Evolutionary conservation across 2,888 invertebrate species (phyloP).

Genomic region (Tiliacea aurago): DNA sequence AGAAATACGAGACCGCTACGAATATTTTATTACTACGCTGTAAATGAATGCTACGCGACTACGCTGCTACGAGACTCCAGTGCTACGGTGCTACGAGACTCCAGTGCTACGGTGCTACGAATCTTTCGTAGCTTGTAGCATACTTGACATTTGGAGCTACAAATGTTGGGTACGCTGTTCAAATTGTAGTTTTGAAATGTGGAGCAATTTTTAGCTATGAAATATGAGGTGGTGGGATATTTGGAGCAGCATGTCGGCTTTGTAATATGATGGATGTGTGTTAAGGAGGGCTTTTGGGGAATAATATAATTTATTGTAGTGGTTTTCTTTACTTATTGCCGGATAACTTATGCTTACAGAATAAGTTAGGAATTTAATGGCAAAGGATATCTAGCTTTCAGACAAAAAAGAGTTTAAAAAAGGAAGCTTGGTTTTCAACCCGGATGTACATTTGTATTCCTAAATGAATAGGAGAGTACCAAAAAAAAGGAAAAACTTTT

Average conservation of each 20-base stretch:
- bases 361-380: not conserved
- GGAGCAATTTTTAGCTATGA: conserved; percentile 31
- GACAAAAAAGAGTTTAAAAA: not conserved
- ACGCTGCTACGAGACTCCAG: conserved; percentile 40
- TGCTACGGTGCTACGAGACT: conserved; percentile 28
- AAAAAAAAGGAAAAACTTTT: not conserved
- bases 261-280: conserved; percentile 33
- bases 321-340: not conserved
- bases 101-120: conserved; percentile 37
- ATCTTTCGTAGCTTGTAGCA: conserved; percentile 57
- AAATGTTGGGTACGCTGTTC: conserved; percentile 42
- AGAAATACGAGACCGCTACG: conserved; percentile 47
- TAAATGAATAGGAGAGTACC: not conserved
- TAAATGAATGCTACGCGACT: conserved; percentile 50
- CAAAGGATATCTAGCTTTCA: not conserved
- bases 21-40: conserved; percentile 50
- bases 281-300: conserved; percentile 20
- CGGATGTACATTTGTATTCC: not conserved
- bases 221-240: conserved; percentile 46
- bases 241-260: conserved; percentile 25
- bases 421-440: not conserved
- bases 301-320: conserved; percentile 14
- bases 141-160: conserved; percentile 56
- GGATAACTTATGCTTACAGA: not conserved
- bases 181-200: conserved; percentile 45